These are phyloP conservation scores for Sebastes oblongus DNA, from an alignment of 2,797 vertebrate genomes.

Conservation along the genomic window DNA sequence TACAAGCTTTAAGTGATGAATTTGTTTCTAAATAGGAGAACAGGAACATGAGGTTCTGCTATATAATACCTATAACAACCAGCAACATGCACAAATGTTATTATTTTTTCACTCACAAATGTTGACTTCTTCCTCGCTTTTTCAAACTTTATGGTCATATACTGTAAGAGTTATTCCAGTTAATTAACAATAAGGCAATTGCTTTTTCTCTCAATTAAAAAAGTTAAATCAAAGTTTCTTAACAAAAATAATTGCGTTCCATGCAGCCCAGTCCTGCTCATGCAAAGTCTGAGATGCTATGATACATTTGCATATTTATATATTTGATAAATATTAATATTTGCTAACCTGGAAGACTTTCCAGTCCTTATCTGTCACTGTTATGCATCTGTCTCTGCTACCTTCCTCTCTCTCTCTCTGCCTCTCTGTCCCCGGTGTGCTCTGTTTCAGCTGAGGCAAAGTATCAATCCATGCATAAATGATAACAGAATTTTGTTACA, in stretches of 20 bases:
- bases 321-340: constrained; percentile 29
- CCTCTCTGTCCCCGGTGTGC: constrained; percentile 6
- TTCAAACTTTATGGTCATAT: not conserved
- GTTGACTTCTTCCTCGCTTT: not conserved
- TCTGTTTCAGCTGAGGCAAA: constrained; percentile 37
- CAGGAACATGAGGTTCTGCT: not conserved
- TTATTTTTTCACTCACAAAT: not conserved
- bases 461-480: constrained; percentile 59
- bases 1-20: not conserved
- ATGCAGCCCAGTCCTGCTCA: not conserved
- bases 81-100: not conserved
- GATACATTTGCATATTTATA: constrained; percentile 29
- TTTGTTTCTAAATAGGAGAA: not conserved
- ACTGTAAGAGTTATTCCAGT: not conserved
- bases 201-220: not conserved
- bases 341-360: constrained; percentile 23
- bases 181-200: not conserved
- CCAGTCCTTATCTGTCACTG: not conserved
- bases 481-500: constrained; percentile 55
- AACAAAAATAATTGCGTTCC: not conserved
- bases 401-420: not conserved
- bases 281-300: not conserved
- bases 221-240: not conserved
- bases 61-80: not conserved
- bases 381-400: constrained; percentile 17